Evolutionary conservation across 2,888 invertebrate genomes (phyloP).

Genomic region (Myopa testacea): DNA sequence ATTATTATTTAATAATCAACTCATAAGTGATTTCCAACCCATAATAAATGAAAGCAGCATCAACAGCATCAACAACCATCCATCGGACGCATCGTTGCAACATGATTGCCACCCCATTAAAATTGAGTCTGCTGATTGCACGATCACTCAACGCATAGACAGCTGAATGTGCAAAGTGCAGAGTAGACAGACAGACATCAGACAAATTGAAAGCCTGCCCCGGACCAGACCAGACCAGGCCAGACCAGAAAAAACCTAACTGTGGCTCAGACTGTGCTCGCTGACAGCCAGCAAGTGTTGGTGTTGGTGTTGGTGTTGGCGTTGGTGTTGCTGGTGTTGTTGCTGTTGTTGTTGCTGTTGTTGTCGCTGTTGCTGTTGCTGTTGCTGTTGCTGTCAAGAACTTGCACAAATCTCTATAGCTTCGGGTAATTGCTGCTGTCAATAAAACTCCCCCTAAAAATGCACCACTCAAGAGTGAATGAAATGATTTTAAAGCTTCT

Average conservation of each 20-base stretch:
- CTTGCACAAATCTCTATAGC: constrained; percentile 27
- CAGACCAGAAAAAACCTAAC: neutral
- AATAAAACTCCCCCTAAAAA: constrained; percentile 65
- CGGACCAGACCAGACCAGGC: constrained; percentile 6
- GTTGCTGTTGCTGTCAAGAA: constrained; percentile 33
- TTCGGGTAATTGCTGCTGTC: constrained; percentile 63
- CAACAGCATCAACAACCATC: constrained; percentile 9
- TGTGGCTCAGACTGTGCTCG: neutral
- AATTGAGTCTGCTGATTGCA: constrained; percentile 46
- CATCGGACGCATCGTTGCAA: constrained; percentile 16
- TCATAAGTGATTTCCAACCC: constrained; percentile 65
- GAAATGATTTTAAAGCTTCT: constrained; percentile 33
- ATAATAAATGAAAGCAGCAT: constrained; percentile 40
- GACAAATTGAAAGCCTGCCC: constrained; percentile 27
- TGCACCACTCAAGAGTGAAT: constrained; percentile 24
- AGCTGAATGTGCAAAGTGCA: constrained; percentile 51
- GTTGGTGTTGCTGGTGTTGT: neutral
- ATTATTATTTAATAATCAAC: constrained; percentile 67
- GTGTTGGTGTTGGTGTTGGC: neutral
- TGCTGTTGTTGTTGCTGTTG: constrained; percentile 4
- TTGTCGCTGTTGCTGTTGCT: constrained; percentile 4
- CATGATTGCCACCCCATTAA: constrained; percentile 67
- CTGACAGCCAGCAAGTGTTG: constrained; percentile 11
- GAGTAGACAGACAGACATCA: constrained; percentile 35
- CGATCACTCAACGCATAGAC: constrained; percentile 38